phyloP scores from a whole-genome alignment of 2,113 vertebrate genomes.

The Perognathus longimembris region DNA sequence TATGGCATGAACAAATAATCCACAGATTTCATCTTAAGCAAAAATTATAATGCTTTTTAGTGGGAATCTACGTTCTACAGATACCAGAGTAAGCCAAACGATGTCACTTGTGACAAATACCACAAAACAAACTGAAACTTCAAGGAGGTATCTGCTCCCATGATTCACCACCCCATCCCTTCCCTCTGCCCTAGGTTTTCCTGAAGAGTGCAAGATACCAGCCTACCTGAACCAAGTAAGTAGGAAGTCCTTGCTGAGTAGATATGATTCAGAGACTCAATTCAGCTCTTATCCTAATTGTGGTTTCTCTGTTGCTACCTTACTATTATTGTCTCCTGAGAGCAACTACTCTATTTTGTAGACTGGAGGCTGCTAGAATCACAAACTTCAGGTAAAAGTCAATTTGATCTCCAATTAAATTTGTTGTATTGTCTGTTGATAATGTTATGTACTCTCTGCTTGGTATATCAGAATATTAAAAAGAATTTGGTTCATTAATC shows the following conservation, averaged over 20 bases:
- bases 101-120: not conserved
- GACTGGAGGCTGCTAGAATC: not conserved
- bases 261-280: not conserved
- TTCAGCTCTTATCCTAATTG: accelerated
- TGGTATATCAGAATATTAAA: not conserved
- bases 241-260: not conserved
- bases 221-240: not conserved
- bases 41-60: not conserved
- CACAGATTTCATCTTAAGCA: not conserved
- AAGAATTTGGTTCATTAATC: not conserved
- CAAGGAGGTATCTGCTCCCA: not conserved
- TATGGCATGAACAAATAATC: not conserved
- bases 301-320: not conserved
- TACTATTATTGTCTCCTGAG: not conserved
- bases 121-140: not conserved
- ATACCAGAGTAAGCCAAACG: not conserved
- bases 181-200: not conserved
- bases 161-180: no score
- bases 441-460: no score
- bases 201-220: not conserved
- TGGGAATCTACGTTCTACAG: not conserved
- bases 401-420: not conserved
- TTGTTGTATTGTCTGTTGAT: not conserved
- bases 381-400: not conserved
- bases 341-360: not conserved